Conservation (phyloP, 2,113 vertebrate species). For the Corapipo altera region DNA sequence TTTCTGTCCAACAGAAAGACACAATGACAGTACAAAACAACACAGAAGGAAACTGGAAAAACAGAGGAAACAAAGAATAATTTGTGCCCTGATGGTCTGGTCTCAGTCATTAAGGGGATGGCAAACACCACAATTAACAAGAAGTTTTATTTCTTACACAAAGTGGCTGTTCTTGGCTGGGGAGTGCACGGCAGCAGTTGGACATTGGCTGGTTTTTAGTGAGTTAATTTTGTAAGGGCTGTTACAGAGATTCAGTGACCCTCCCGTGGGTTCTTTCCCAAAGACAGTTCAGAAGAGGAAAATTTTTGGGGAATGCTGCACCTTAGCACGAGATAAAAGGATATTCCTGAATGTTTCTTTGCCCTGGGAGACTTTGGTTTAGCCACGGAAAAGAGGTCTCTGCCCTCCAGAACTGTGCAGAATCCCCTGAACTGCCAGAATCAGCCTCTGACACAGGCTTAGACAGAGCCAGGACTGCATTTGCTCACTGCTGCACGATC, state of each 20-base stretch:
- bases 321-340: neutral
- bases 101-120: neutral
- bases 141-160: neutral
- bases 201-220: too few relatives aligned
- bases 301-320: neutral
- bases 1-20: neutral
- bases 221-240: neutral
- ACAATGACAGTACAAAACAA: neutral
- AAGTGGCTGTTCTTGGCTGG: too few relatives aligned
- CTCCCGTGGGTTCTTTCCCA: neutral
- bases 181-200: too few relatives aligned
- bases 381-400: neutral
- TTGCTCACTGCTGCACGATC: neutral
- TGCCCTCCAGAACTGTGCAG: neutral
- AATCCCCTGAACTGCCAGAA: neutral
- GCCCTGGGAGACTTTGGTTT: neutral
- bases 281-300: neutral
- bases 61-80: neutral
- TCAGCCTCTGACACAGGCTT: neutral
- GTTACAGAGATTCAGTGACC: neutral
- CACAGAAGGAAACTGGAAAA: neutral
- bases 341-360: neutral
- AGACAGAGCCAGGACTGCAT: neutral
- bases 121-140: neutral
- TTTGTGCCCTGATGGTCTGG: fast-evolving